These are phyloP conservation scores for Dasysyrphus tricinctus DNA, from an alignment of 2,888 invertebrate species.

Conservation along the genomic window DNA sequence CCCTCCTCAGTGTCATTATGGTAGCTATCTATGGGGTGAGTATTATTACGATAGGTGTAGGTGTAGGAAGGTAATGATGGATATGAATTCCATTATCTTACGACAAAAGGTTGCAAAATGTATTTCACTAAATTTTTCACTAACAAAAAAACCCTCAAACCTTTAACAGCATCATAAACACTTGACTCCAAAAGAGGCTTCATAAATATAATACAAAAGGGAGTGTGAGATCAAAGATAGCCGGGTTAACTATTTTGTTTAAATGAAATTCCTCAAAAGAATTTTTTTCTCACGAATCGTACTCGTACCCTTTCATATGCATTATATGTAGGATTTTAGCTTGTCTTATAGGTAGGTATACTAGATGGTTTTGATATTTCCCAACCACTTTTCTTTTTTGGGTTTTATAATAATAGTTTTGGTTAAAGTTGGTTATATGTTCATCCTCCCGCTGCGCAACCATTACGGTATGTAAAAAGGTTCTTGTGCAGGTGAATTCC, in stretches of 20 bases:
- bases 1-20: background rate
- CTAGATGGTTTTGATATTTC: background rate
- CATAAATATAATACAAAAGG: background rate
- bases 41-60: background rate
- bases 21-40: background rate
- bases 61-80: background rate
- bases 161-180: background rate
- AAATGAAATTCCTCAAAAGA: slow-evolving; percentile 7
- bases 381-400: background rate
- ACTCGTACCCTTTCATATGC: background rate
- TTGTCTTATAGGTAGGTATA: too few relatives aligned
- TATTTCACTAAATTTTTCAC: background rate
- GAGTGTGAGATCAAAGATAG: slow-evolving; percentile 8
- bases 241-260: slow-evolving; percentile 10
- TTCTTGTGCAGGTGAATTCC: background rate
- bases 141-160: background rate
- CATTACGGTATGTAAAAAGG: slow-evolving; percentile 23
- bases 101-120: background rate
- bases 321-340: too few relatives aligned
- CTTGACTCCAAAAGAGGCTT: background rate
- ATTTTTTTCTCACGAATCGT: background rate
- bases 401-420: slow-evolving; percentile 2
- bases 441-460: background rate
- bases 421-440: background rate
- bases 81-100: background rate